Percentiles rank a stretch among this genome's conserved stretches.
phyloP scores from a whole-genome alignment of 2,113 vertebrate species.

The Neotragus moschatus region DNA sequence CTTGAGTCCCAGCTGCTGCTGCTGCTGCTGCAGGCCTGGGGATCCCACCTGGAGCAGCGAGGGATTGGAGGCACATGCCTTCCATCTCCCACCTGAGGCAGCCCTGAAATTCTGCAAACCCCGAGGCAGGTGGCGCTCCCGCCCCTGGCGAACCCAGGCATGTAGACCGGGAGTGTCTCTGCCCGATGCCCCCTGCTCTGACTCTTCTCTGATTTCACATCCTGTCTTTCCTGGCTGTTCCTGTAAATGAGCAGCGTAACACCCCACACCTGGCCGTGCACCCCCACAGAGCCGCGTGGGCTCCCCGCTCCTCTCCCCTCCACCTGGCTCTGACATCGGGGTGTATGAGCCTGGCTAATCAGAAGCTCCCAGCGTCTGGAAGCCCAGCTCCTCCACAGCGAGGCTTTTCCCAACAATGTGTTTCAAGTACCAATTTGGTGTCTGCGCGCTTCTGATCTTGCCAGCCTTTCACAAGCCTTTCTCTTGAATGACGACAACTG shows the following conservation, averaged over 20 bases:
- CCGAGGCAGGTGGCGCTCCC: not conserved
- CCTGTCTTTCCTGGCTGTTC: not conserved
- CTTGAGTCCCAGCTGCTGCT: not conserved
- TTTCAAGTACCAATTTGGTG: slow-evolving; percentile 24
- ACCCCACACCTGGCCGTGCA: rapidly evolving
- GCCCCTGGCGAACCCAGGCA: rapidly evolving
- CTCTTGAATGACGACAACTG: slow-evolving; percentile 65
- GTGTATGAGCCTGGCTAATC: slow-evolving; percentile 64
- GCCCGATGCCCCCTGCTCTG: rapidly evolving
- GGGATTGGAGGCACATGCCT: not conserved
- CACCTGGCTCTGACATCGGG: slow-evolving; percentile 29
- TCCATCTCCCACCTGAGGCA: not conserved
- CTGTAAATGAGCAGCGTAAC: not conserved
- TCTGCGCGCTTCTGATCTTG: slow-evolving; percentile 58
- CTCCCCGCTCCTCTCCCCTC: slow-evolving; percentile 13
- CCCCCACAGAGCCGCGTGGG: not conserved
- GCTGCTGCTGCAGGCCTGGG: no score
- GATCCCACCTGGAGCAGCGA: not conserved
- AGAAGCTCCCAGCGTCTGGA: slow-evolving; percentile 52
- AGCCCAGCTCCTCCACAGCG: slow-evolving; percentile 48
- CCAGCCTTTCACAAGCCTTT: slow-evolving; percentile 66
- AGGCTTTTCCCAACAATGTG: slow-evolving; percentile 59
- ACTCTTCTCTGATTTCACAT: rapidly evolving
- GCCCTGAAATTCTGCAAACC: not conserved
- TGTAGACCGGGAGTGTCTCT: not conserved